Base-by-base conservation (phyloP, 2,888 invertebrate genomes). In the Drosophila anomalipes region DNA sequence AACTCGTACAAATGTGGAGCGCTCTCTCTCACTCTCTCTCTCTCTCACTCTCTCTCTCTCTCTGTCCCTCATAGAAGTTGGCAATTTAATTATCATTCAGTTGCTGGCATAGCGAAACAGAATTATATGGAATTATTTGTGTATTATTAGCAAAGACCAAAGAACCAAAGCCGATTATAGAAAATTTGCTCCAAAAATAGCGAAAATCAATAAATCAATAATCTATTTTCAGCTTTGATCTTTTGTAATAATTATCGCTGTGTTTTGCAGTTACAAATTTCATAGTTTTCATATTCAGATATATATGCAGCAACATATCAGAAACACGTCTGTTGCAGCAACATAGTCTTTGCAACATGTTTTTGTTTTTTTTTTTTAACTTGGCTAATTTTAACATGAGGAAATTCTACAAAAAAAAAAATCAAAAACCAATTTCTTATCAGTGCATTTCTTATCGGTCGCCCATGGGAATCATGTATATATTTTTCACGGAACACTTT, bases 371-470 rank as follows among this genome's bases (percentile, higher is more conserved):
- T 22, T 37, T 19, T 16, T 44, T 10, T 19, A 32, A 6, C 14
- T 22, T 16, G 19, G 32, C 2, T 9, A 44, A 12, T n/a, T 2
- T 44, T 54, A 9, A 54, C 49, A 41, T 49, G 32, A 9, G 22
- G 14, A 12, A 47, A 47, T 16, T 16, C 16, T 26, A 47, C 30
- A 57, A n/a, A 12, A 39, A 5, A 19, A 19, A 28, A 28, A 4
- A 37, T 19, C 4, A 41, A 44, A 37, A 19, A 7, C 2, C 37
- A 37, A 26, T 37, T 28, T 30, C 70, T 75, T 77, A 72, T 76
- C 63, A 70, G 53, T 58, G 53, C 26, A 65, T 37, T 39, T 62
- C 61, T 64, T 81, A 79, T 75, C 76, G 44, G 26, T 26, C 56
- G 33, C 54, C 41, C 49, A 47, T 63, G 30, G 30, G 32, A 16